phyloP scores from a whole-genome alignment of 2,113 vertebrate genomes.

The Oreochromis tanganicae region DNA sequence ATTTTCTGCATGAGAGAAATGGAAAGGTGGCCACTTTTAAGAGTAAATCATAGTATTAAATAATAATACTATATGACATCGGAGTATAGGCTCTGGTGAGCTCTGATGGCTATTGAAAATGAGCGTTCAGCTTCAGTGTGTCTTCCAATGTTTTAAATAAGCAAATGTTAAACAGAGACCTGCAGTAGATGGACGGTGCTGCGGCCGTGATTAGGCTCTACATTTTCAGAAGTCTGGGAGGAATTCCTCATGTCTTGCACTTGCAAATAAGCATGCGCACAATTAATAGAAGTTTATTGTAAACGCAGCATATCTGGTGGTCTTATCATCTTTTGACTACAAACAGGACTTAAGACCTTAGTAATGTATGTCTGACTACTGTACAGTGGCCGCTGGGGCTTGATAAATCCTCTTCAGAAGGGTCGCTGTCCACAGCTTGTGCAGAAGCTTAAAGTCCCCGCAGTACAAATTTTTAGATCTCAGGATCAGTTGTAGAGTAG shows the following conservation, averaged over 20 bases:
- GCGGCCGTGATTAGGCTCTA: not conserved
- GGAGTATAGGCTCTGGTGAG: not conserved
- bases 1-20: not conserved
- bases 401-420: not conserved
- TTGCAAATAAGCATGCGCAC: not conserved
- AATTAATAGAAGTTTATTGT: not conserved
- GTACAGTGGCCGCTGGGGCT: not conserved
- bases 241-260: not conserved
- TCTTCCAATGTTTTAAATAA: not conserved
- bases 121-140: not conserved
- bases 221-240: not conserved
- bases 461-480: slow-evolving; percentile 9
- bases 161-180: not conserved
- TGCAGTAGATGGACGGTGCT: not conserved
- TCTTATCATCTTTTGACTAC: not conserved
- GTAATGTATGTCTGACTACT: not conserved
- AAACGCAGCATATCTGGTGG: not conserved
- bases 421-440: not conserved
- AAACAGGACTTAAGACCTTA: not conserved
- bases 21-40: not conserved
- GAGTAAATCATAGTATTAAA: not conserved
- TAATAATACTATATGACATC: not conserved
- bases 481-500: slow-evolving; percentile 2
- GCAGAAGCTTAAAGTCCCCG: not conserved
- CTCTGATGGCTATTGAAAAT: not conserved